Evolutionary conservation across 2,797 vertebrate genomes (phyloP).

Genomic region (Sparus aurata): DNA sequence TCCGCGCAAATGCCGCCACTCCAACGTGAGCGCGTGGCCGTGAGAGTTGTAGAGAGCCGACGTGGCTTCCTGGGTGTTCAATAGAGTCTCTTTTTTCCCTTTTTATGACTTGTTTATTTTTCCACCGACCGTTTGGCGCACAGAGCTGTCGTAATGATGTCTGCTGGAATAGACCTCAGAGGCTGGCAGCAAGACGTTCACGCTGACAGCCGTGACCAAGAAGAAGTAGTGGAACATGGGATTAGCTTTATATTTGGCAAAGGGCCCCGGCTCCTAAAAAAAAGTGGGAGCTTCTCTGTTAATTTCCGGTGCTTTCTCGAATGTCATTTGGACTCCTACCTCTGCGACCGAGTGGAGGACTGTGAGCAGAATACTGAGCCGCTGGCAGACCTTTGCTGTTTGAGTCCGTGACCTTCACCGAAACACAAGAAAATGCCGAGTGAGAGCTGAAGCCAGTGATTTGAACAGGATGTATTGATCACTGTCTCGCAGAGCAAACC

Average conservation of each 20-base stretch:
- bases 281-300: constrained; percentile 49
- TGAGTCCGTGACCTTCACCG: constrained; percentile 78
- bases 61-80: constrained; percentile 34
- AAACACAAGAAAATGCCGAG: constrained; percentile 60
- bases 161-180: constrained; percentile 53
- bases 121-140: constrained; percentile 41
- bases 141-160: constrained; percentile 47
- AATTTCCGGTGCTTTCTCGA: constrained; percentile 49
- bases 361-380: constrained; percentile 68
- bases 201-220: constrained; percentile 62
- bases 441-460: constrained; percentile 67
- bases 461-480: constrained; percentile 76
- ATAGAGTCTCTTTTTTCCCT: constrained; percentile 19
- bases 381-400: constrained; percentile 69
- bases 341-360: constrained; percentile 36
- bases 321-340: constrained; percentile 50
- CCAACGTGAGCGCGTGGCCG: constrained; percentile 20
- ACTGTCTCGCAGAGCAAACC: constrained; percentile 53
- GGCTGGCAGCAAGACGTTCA: constrained; percentile 47
- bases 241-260: constrained; percentile 68
- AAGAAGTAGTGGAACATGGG: constrained; percentile 63
- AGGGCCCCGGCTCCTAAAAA: constrained; percentile 42
- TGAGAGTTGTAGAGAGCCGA: constrained; percentile 30
- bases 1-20: constrained; percentile 54
- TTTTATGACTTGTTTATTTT: constrained; percentile 63